Evolutionary conservation across 2,888 invertebrate genomes (phyloP).

Genomic region (Charanyca ferruginea): DNA sequence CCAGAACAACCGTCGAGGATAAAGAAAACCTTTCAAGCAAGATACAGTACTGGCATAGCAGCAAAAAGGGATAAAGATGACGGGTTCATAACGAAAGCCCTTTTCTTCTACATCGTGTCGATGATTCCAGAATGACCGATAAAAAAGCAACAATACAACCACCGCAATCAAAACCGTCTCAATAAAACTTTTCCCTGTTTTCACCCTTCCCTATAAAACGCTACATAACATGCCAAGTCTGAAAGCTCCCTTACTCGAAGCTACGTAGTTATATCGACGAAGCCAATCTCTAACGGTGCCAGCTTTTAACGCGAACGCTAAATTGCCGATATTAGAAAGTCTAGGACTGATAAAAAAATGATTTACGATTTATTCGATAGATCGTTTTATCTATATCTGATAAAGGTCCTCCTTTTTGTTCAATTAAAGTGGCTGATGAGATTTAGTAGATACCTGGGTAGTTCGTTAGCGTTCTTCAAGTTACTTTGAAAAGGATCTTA

Average conservation of each 20-base stretch:
- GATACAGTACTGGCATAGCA: too few relatives aligned
- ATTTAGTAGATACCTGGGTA: slow-evolving; percentile 15
- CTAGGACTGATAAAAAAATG: slow-evolving; percentile 47
- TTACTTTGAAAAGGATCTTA: slow-evolving; percentile 33
- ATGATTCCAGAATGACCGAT: too few relatives aligned
- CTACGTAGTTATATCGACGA: slow-evolving; percentile 45
- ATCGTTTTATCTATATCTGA: slow-evolving; percentile 33
- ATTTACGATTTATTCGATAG: slow-evolving; percentile 48
- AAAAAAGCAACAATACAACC: too few relatives aligned
- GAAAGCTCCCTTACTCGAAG: slow-evolving; percentile 22
- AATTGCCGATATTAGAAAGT: slow-evolving; percentile 62
- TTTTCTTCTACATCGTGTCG: too few relatives aligned
- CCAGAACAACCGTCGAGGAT: too few relatives aligned
- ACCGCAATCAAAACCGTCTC: too few relatives aligned
- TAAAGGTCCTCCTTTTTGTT: slow-evolving; percentile 28
- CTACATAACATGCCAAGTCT: slow-evolving; percentile 13
- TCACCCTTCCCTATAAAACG: background rate
- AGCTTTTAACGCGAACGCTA: slow-evolving; percentile 54
- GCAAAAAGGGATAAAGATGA: too few relatives aligned
- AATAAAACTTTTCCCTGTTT: background rate
- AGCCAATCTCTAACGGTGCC: slow-evolving; percentile 61
- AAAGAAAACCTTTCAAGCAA: too few relatives aligned
- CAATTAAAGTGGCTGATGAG: slow-evolving; percentile 30
- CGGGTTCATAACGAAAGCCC: too few relatives aligned
- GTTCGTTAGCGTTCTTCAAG: background rate